Percentiles rank a stretch among this genome's conserved stretches.
These are phyloP conservation scores for Marcusenius ussheri DNA, from an alignment of 2,113 vertebrate genomes.

Conservation along the genomic window DNA sequence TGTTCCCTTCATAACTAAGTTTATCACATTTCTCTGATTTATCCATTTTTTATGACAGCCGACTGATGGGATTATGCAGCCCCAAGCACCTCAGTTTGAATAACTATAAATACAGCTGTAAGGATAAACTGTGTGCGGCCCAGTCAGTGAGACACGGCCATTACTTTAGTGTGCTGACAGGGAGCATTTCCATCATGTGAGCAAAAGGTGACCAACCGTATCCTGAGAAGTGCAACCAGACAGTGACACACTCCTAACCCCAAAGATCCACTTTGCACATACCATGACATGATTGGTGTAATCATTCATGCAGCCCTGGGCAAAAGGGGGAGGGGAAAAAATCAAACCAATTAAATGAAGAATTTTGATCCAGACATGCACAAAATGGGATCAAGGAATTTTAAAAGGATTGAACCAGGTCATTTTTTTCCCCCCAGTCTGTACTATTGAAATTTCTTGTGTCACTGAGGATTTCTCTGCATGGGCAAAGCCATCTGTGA, in stretches of 20 bases:
- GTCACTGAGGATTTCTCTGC: slow-evolving; percentile 32
- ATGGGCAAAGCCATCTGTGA: slow-evolving; percentile 18
- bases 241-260: slow-evolving; percentile 23
- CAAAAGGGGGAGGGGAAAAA: slow-evolving; percentile 13
- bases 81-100: not conserved
- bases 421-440: slow-evolving; percentile 39
- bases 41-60: not conserved
- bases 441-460: slow-evolving; percentile 41
- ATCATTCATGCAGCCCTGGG: slow-evolving; percentile 38
- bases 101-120: not conserved
- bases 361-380: slow-evolving; percentile 39
- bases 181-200: slow-evolving; percentile 53
- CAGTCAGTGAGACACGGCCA: slow-evolving; percentile 36
- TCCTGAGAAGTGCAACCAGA: slow-evolving; percentile 17
- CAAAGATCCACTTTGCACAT: slow-evolving; percentile 39
- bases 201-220: slow-evolving; percentile 47
- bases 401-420: slow-evolving; percentile 43
- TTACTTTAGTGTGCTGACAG: slow-evolving; percentile 47
- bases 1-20: not conserved
- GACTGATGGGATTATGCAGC: not conserved
- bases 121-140: not conserved
- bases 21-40: not conserved
- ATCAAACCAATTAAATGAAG: slow-evolving; percentile 38
- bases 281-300: slow-evolving; percentile 65
- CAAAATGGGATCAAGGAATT: slow-evolving; percentile 25